Conservation (phyloP, 1,140 invertebrate genomes). For the Tetramorium alpestre region DNA sequence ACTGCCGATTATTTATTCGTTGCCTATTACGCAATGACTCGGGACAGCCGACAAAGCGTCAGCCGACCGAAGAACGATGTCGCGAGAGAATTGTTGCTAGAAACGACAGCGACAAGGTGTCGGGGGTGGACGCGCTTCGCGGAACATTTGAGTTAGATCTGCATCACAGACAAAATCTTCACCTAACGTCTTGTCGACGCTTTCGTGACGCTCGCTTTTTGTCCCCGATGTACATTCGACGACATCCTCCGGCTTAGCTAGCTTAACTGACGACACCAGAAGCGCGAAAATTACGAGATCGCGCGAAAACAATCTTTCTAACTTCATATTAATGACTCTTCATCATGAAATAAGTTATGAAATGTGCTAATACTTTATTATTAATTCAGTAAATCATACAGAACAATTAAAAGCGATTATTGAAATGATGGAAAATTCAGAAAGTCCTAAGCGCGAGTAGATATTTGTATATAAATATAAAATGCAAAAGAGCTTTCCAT, state of each 20-base stretch:
- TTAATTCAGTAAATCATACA: background rate
- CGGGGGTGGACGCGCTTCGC: conserved; percentile 34
- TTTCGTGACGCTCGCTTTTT: conserved; percentile 20
- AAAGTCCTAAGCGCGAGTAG: background rate
- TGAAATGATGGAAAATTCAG: background rate
- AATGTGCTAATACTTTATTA: background rate
- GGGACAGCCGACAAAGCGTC: conserved; percentile 57
- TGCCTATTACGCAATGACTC: conserved; percentile 61
- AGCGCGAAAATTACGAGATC: background rate
- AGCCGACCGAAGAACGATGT: conserved; percentile 49
- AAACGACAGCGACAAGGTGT: conserved; percentile 20
- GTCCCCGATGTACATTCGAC: background rate
- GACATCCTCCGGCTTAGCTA: conserved; percentile 4
- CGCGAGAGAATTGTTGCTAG: conserved; percentile 38
- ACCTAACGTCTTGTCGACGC: conserved; percentile 39
- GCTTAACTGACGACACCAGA: background rate
- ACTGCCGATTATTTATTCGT: conserved; percentile 63
- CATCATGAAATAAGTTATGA: background rate
- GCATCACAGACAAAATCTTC: background rate
- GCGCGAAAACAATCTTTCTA: background rate
- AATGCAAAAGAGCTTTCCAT: too few relatives aligned
- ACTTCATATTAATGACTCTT: background rate
- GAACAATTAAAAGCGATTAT: background rate
- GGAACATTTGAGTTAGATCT: conserved; percentile 48
- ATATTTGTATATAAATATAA: too few relatives aligned